Evolutionary conservation across 1,140 invertebrate species (phyloP), one percentile per base, ranked within the genome.

Genomic region (Drosophila micromelanica): DNA sequence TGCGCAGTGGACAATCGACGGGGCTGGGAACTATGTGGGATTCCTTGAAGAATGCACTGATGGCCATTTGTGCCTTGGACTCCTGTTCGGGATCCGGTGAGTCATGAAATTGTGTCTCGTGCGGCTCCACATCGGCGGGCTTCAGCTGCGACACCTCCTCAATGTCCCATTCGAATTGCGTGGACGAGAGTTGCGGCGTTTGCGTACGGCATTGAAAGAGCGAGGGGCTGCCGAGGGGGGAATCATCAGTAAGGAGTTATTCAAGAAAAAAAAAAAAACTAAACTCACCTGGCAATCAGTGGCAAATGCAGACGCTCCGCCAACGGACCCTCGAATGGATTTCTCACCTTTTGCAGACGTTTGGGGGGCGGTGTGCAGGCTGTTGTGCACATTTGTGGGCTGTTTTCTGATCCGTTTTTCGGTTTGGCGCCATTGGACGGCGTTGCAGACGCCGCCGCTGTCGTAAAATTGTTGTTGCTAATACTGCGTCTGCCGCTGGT

Each of bases 1-100:
- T 90, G 7, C 91, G 73, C 35, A 92, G 51, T 0, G 86, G 84
- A 64, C 91, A 92, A 27, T 91, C 90, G 17, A 91, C 80, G 0
- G 94, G 94, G 72, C 94, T 94, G 1, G 93, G 93, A 64, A 93
- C 93, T 46, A 93, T 93, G 71, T 93, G 82, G 64, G 93, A 92
- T 46, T 93, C 86, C 59, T 90, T 92, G 57, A 94, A 94, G 65
- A 93, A 94, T 11, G 91, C 89, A 71, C 92, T 91, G 15, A 94
- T 94, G 5, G 93, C 93, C 30, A 92, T 85, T 71, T 94, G 94
- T 3, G 93, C 93, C 65, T 92, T 91, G 1, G 87, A 91, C 56
- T 94, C 94, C 15, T 91, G 74, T 57, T 94, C 93, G 3, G 93
- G 93, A 76, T 94, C 93, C 5, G 91, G 80, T 1, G 87, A 92